Evolutionary conservation across 2,888 invertebrate species (phyloP).

Genomic region (Shargacucullia verbasci): DNA sequence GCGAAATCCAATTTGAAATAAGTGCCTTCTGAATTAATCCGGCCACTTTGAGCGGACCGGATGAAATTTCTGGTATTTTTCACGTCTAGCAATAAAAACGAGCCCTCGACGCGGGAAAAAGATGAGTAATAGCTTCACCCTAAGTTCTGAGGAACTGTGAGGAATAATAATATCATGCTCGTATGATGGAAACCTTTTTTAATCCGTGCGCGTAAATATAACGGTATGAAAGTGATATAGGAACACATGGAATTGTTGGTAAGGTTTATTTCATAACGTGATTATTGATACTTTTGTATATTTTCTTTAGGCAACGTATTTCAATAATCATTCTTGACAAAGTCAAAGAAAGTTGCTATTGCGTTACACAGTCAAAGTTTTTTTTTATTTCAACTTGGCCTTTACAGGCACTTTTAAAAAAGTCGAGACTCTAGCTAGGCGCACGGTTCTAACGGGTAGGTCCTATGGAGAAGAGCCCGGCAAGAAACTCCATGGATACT

Average conservation of each 20-base stretch:
- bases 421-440: no score
- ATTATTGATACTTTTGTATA: neutral
- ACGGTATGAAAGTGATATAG: conserved; percentile 60
- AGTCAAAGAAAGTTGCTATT: no score
- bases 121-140: conserved; percentile 85
- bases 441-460: no score
- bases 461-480: no score
- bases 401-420: no score
- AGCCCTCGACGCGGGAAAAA: conserved; percentile 82
- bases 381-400: no score
- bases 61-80: conserved; percentile 89
- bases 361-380: no score
- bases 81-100: conserved; percentile 88
- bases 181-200: conserved; percentile 80
- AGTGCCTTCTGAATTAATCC: conserved; percentile 89
- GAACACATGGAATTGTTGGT: conserved; percentile 43
- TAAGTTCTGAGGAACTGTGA: conserved; percentile 81
- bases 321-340: no score
- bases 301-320: no score
- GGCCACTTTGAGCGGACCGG: conserved; percentile 85
- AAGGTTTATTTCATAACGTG: conserved; percentile 45
- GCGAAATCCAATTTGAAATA: conserved; percentile 88
- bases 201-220: conserved; percentile 73
- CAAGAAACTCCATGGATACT: no score
- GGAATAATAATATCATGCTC: conserved; percentile 86